These are phyloP conservation scores for Drosophila neutralis DNA, from an alignment of 2,888 invertebrate species.

Conservation along the genomic window DNA sequence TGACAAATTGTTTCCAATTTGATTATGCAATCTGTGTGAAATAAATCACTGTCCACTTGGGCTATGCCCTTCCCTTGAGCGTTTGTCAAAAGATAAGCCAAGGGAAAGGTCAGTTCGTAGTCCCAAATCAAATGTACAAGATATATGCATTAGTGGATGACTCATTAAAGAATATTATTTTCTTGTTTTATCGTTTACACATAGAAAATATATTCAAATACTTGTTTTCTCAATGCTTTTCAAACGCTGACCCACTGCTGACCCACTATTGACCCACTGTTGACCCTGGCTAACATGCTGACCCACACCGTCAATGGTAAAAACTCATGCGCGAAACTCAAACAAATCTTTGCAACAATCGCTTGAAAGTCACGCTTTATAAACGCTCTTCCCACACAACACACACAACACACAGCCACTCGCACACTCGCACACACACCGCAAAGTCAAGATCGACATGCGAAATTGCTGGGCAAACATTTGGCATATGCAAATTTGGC, in stretches of 20 bases:
- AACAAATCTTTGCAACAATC: conserved; percentile 14
- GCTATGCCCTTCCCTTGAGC: conserved; percentile 3
- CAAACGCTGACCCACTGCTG: not conserved
- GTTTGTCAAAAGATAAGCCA: conserved; percentile 32
- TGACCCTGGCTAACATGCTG: conserved; percentile 33
- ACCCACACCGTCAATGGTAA: conserved; percentile 29
- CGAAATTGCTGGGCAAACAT: conserved; percentile 60
- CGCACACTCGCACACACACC: conserved; percentile 1
- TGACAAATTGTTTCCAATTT: conserved; percentile 26
- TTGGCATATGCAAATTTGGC: conserved; percentile 55
- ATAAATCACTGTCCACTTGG: conserved; percentile 20
- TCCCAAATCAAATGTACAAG: conserved; percentile 14
- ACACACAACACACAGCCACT: conserved; percentile 16
- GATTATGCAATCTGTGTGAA: conserved; percentile 3
- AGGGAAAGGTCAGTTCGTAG: conserved; percentile 34
- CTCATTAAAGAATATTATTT: conserved; percentile 5
- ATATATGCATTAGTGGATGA: conserved; percentile 13
- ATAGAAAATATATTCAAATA: not conserved
- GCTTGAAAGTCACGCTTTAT: conserved; percentile 54
- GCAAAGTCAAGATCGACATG: conserved; percentile 41
- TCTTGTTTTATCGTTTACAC: not conserved
- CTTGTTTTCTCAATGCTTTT: not conserved
- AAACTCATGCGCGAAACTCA: conserved; percentile 10
- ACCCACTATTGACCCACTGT: conserved; percentile 22
- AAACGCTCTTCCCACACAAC: conserved; percentile 37